phyloP scores from a whole-genome alignment of 2,113 vertebrate species.

The Lepisosteus oculatus region DNA sequence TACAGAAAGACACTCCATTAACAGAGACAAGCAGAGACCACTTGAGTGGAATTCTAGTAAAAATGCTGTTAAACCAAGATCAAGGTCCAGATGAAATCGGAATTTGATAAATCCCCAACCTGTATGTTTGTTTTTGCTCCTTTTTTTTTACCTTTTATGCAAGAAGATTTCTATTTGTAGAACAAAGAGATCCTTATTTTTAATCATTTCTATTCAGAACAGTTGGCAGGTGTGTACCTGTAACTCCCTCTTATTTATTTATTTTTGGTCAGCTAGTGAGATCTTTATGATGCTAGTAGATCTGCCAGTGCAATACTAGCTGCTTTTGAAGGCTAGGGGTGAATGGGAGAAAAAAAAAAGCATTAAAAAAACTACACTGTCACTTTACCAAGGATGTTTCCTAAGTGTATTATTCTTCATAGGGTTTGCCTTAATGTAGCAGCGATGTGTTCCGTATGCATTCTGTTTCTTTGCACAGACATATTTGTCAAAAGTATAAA shows the following conservation, averaged over 20 bases:
- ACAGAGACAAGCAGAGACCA: too few relatives aligned
- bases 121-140: too few relatives aligned
- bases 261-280: conserved; percentile 60
- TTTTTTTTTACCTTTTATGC: background rate
- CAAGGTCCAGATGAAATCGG: too few relatives aligned
- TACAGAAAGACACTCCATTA: too few relatives aligned
- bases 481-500: conserved; percentile 73
- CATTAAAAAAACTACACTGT: conserved; percentile 68
- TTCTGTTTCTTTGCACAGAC: conserved; percentile 90
- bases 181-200: background rate
- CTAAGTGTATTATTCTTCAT: conserved; percentile 71
- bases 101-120: too few relatives aligned
- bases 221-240: too few relatives aligned
- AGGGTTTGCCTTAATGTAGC: conserved; percentile 95
- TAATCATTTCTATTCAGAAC: background rate
- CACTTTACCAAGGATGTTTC: conserved; percentile 90
- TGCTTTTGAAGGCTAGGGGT: conserved; percentile 72
- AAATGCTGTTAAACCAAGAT: too few relatives aligned
- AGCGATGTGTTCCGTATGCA: conserved; percentile 79
- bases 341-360: conserved; percentile 29
- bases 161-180: background rate
- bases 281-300: conserved; percentile 70
- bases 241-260: conserved; percentile 39
- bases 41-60: too few relatives aligned
- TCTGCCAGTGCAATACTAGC: conserved; percentile 88